Conservation (phyloP, 2,888 invertebrate genomes). For the Heliconius sara region DNA sequence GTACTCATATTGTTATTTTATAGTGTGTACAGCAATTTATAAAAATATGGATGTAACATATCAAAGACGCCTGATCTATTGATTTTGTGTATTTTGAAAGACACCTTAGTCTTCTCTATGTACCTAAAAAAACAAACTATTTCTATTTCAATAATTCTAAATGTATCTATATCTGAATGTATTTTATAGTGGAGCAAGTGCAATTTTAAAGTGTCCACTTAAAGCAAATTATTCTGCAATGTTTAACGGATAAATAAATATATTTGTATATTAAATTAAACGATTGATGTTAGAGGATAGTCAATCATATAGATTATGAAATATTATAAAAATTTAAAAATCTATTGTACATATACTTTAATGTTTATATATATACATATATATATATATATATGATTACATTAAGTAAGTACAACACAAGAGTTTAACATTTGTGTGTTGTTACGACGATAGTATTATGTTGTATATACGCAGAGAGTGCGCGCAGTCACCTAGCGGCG, state of each 20-base stretch:
- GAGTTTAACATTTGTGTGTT: background rate
- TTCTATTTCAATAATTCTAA: background rate
- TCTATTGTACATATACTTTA: background rate
- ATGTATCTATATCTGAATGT: background rate
- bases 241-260: background rate
- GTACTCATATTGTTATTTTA: background rate
- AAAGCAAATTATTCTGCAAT: background rate
- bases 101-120: background rate
- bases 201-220: background rate
- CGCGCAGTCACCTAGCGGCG: no score
- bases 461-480: background rate
- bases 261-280: background rate
- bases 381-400: background rate
- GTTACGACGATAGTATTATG: no score
- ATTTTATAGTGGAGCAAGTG: constrained; percentile 3
- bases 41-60: background rate
- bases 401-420: background rate
- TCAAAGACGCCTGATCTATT: background rate
- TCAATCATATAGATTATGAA: background rate
- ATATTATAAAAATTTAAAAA: background rate
- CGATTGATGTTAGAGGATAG: background rate
- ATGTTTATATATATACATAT: background rate
- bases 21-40: background rate
- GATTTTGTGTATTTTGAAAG: background rate
- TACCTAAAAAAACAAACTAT: background rate